A percentile compares a stretch with the other conserved stretches of the same genome.
phyloP scores from a whole-genome alignment of 2,113 vertebrate genomes.

The Uropsilus gracilis region DNA sequence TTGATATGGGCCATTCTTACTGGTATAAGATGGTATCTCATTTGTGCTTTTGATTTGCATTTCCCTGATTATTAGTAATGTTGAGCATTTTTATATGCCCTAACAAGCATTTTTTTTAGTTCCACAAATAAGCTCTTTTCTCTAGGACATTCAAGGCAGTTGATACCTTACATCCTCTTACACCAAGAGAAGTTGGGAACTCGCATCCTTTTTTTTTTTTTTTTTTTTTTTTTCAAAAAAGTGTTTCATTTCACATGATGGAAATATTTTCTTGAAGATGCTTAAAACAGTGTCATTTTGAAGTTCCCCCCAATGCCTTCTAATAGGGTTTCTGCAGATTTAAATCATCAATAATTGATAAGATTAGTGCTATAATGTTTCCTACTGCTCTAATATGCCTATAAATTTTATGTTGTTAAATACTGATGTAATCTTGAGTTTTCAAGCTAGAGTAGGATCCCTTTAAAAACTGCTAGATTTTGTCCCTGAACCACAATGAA shows the following conservation, averaged over 20 bases:
- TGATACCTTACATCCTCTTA: conserved; percentile 9
- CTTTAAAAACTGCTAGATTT: conserved; percentile 28
- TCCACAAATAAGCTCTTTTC: not conserved
- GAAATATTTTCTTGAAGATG: not conserved
- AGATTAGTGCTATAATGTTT: not conserved
- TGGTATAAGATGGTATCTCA: no score
- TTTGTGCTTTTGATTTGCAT: no score
- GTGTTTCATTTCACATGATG: conserved; percentile 45
- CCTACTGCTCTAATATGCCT: not conserved
- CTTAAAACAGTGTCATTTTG: not conserved
- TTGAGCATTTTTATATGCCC: no score
- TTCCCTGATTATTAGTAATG: no score
- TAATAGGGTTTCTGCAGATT: not conserved
- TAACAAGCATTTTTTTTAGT: not conserved
- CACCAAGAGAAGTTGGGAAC: conserved; percentile 25
- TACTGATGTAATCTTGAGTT: not conserved
- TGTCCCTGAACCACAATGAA: not conserved
- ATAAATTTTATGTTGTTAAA: conserved; percentile 35
- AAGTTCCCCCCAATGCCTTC: not conserved
- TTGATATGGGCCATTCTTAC: no score
- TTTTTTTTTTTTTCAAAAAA: conserved; percentile 58
- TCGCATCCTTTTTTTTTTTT: conserved; percentile 56
- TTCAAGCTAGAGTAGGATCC: not conserved
- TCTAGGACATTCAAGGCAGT: not conserved
- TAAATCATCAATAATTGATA: not conserved